These are phyloP conservation scores for Drosophila melanosoma DNA, from an alignment of 2,888 invertebrate genomes.

Conservation along the genomic window DNA sequence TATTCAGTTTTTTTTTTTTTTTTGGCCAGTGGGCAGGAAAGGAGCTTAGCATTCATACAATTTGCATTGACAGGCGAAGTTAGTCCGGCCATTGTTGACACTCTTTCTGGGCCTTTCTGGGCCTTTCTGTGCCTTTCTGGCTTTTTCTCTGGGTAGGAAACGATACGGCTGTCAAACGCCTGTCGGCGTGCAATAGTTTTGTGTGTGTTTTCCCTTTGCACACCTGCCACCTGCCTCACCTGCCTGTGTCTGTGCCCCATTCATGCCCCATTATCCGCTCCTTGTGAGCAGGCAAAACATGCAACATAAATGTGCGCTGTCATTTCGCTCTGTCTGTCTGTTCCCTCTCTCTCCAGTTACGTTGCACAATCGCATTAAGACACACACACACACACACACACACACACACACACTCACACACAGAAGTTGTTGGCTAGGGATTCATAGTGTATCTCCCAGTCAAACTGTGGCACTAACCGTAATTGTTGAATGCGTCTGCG, in stretches of 20 bases:
- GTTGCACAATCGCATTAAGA: conserved; percentile 51
- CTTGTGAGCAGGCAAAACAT: conserved; percentile 43
- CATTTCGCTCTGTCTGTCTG: conserved; percentile 21
- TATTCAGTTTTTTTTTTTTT: conserved; percentile 2
- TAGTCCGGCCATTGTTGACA: conserved; percentile 31
- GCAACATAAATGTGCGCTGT: conserved; percentile 2
- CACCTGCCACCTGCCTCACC: conserved; percentile 44
- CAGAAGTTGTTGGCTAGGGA: too few species aligned
- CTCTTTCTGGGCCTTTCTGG: neutral
- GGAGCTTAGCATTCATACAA: conserved; percentile 57
- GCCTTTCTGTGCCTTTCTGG: neutral
- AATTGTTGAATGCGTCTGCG: conserved; percentile 72
- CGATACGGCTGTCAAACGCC: conserved; percentile 70
- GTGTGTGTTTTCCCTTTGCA: conserved; percentile 17
- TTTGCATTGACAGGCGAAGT: conserved; percentile 62
- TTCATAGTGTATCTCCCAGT: conserved; percentile 51
- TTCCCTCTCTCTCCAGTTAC: conserved; percentile 15
- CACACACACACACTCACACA: conserved; percentile 5
- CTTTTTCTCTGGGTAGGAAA: conserved; percentile 30
- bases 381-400: conserved; percentile 14
- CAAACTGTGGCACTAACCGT: conserved; percentile 76
- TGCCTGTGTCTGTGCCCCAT: conserved; percentile 44
- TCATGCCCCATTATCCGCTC: conserved; percentile 69
- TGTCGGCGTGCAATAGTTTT: conserved; percentile 59
- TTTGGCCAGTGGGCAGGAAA: conserved; percentile 16